phyloP scores from a whole-genome alignment of 2,888 invertebrate species.

The Eristalis intricaria region DNA sequence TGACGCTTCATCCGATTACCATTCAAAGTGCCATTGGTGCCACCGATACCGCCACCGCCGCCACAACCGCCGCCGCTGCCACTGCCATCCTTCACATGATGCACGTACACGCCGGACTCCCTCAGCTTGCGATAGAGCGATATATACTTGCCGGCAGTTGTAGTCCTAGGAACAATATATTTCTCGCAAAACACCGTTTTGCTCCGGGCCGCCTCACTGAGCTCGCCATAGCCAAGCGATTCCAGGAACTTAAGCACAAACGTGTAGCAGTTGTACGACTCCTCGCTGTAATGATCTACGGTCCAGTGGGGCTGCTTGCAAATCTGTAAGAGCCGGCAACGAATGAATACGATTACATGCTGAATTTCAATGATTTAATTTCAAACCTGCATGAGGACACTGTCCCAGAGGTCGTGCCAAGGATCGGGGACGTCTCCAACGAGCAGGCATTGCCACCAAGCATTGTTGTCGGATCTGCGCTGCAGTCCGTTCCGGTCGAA shows the following conservation, averaged over 20 bases:
- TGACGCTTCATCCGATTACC: conserved; percentile 60
- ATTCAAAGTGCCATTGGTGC: conserved; percentile 34
- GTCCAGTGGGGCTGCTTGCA: conserved; percentile 83
- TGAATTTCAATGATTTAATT: conserved; percentile 60
- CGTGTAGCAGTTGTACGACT: conserved; percentile 91
- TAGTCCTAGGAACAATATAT: conserved; percentile 91
- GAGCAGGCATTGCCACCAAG: conserved; percentile 87
- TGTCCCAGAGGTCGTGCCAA: conserved; percentile 88
- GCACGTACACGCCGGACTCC: conserved; percentile 82
- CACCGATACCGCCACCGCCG: neutral
- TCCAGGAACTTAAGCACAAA: conserved; percentile 92
- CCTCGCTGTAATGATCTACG: conserved; percentile 87
- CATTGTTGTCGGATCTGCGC: conserved; percentile 78
- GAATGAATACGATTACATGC: conserved; percentile 47
- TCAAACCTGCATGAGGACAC: conserved; percentile 84
- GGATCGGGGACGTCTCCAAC: conserved; percentile 86
- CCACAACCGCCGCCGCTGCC: conserved; percentile 7
- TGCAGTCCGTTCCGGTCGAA: conserved; percentile 91
- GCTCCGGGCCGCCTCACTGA: conserved; percentile 85
- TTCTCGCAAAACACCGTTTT: conserved; percentile 89
- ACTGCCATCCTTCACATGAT: conserved; percentile 76
- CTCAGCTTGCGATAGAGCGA: conserved; percentile 89
- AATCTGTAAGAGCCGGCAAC: conserved; percentile 74
- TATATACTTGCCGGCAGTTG: conserved; percentile 92
- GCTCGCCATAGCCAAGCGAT: conserved; percentile 86